Base-by-base conservation (phyloP, 2,113 vertebrate species). In the Gavia stellata region DNA sequence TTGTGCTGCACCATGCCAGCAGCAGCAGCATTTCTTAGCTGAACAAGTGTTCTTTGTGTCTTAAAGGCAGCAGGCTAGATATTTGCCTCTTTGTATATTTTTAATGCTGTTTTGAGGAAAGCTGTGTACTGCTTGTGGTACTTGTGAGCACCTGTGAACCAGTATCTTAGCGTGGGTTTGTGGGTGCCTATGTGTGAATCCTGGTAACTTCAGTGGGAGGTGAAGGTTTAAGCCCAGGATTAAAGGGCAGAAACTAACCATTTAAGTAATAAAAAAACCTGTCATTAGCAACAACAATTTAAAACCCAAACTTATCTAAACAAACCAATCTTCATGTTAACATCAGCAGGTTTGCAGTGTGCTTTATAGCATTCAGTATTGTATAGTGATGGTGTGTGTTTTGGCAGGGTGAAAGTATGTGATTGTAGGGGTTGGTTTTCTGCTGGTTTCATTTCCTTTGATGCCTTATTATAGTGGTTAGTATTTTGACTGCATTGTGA, bases 41-140 rank as follows among this genome's bases (percentile, higher is more conserved):
- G 61, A 90, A 95, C 90, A 96, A 95, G 62, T 53, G 66, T 61
- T 91, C 94, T 94, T 96, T 96, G 87, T 96, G 40, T 80, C 45
- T 77, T 88, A 52, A 58, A 88, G 55, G 92, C 85, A 70, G 31
- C 66, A 88, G 53, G 40, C 81, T 93, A 85, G 66, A 49, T 90
- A 49, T 90, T 87, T 91, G 73, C 56, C 29, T 82, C 28, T 78
- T 36, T 61, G 49, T 82, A 1, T 82, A 12, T 53, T 94, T 97
- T 63, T 59, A 88, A 66, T 67, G 61, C 72, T 72, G 47, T 66
- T 82, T 56, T 73, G 74, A 83, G 72, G 53, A 77, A 90, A 86
- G 66, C 79, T 91, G 61, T 79, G 12, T 6, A 2, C n/a, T 53
- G 2, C 50, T 82, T 87, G 67, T 36, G 14, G 45, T 92, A 29